Evolutionary conservation across 2,113 vertebrate genomes (phyloP).

Genomic region (Proteles cristata): DNA sequence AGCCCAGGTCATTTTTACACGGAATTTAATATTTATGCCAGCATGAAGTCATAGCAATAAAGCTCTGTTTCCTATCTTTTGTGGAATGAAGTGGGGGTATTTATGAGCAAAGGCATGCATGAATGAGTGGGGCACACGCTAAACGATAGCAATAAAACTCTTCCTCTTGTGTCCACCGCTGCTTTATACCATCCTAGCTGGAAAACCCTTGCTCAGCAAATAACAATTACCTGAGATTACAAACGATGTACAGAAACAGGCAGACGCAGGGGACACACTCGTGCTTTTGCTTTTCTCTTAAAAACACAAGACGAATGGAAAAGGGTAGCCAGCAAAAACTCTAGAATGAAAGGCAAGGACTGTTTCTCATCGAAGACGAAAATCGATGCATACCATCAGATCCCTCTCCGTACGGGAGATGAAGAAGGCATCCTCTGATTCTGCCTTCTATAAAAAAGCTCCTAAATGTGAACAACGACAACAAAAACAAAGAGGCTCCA

Average conservation of each 20-base stretch:
- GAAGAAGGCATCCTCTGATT: background rate
- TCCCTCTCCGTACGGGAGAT: background rate
- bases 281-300: background rate
- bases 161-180: background rate
- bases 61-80: constrained; percentile 53
- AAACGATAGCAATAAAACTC: constrained; percentile 37
- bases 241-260: background rate
- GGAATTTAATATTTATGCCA: constrained; percentile 60
- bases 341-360: background rate
- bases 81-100: constrained; percentile 51
- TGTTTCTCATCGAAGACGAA: background rate
- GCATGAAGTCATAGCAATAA: constrained; percentile 1
- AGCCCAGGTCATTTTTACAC: background rate
- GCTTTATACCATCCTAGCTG: background rate
- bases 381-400: background rate
- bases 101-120: background rate
- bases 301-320: background rate
- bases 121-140: constrained; percentile 7
- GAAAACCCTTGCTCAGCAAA: constrained; percentile 62
- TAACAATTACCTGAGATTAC: constrained; percentile 2
- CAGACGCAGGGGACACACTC: background rate
- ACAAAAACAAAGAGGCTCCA: background rate
- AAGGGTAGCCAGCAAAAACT: background rate
- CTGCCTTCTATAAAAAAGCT: background rate
- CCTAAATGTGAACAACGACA: background rate